Percentiles rank a stretch among this genome's conserved stretches.
phyloP scores from a whole-genome alignment of 2,797 vertebrate species.

The Chiroxiphia lanceolata region DNA sequence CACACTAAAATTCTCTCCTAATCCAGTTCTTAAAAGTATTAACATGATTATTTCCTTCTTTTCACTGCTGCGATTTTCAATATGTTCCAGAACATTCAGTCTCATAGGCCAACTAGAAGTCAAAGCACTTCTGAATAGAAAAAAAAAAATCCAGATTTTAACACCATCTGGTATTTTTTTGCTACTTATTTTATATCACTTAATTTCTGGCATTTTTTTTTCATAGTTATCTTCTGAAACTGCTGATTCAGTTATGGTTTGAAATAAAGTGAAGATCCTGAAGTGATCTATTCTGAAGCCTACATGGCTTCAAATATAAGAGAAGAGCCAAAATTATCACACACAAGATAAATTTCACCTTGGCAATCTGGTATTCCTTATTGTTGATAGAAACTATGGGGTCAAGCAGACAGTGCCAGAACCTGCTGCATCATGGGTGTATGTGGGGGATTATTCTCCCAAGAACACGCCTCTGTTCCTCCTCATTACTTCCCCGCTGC shows the following conservation, averaged over 20 bases:
- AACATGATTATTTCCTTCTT: constrained; percentile 16
- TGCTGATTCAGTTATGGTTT: neutral
- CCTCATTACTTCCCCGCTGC: neutral
- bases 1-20: neutral
- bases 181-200: neutral
- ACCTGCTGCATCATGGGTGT: neutral
- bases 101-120: neutral
- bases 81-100: constrained; percentile 18
- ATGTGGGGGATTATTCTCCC: neutral
- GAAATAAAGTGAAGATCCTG: neutral
- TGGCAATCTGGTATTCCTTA: neutral
- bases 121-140: neutral
- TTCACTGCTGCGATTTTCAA: neutral
- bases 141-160: neutral
- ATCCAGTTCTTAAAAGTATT: neutral
- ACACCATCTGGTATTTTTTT: neutral
- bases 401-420: fast-evolving
- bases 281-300: neutral
- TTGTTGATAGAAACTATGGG: neutral
- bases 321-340: neutral
- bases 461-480: neutral
- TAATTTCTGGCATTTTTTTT: neutral
- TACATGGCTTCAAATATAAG: neutral
- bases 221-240: neutral
- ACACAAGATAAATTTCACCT: neutral